A percentile compares a stretch with the other conserved stretches of the same genome.
Evolutionary conservation across 1,140 invertebrate species (phyloP).

Genomic region (Bicyclus anynana): DNA sequence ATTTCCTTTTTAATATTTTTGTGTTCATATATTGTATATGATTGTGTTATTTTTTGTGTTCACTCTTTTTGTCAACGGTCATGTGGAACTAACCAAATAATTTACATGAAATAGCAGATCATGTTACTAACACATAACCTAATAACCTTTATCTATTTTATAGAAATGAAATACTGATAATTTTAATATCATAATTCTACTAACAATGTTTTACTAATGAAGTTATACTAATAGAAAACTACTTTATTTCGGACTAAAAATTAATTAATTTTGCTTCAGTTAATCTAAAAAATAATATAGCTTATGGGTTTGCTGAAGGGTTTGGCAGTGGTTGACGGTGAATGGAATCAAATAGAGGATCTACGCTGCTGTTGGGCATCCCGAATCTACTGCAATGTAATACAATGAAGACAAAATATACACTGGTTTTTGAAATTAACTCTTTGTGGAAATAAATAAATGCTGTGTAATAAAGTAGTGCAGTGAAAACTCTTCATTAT

Average conservation of each 20-base stretch:
- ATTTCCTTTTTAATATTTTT: conserved; percentile 10
- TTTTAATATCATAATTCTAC: too few relatives aligned
- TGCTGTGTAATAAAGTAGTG: background rate
- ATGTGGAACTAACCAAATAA: background rate
- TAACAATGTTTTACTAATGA: background rate
- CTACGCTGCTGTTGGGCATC: conserved; percentile 55
- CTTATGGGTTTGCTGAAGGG: conserved; percentile 25
- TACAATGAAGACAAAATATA: conserved; percentile 16
- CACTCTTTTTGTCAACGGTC: background rate
- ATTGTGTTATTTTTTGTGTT: conserved; percentile 17
- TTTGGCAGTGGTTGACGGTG: conserved; percentile 62
- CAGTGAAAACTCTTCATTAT: conserved; percentile 1
- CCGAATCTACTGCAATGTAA: conserved; percentile 47
- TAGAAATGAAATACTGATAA: too few relatives aligned
- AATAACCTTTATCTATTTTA: too few relatives aligned
- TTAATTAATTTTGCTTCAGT: conserved; percentile 10
- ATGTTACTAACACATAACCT: background rate
- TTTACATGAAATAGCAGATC: background rate
- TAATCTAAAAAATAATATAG: conserved; percentile 15
- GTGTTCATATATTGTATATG: conserved; percentile 16
- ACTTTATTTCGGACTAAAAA: conserved; percentile 3
- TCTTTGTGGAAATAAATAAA: too few relatives aligned
- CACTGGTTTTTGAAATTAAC: too few relatives aligned
- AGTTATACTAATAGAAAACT: background rate
- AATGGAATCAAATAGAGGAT: conserved; percentile 29